These are phyloP conservation scores for Pseudomyrmex gracilis DNA, from an alignment of 1,140 invertebrate genomes.

Conservation along the genomic window DNA sequence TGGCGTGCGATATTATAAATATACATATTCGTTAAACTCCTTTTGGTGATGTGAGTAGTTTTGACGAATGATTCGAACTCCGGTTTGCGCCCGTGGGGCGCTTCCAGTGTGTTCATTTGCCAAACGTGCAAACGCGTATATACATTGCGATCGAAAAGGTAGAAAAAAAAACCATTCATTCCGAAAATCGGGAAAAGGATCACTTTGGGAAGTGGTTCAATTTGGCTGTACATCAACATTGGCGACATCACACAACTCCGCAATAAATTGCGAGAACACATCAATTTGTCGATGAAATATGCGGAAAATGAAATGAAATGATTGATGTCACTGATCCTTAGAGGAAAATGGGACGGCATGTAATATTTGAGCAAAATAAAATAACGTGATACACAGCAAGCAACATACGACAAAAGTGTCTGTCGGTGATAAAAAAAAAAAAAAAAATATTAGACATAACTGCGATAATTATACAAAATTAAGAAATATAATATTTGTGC, in stretches of 20 bases:
- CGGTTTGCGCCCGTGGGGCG: too few relatives aligned
- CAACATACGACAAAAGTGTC: too few relatives aligned
- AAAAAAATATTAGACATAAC: too few relatives aligned
- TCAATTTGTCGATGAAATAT: not conserved
- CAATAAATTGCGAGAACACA: not conserved
- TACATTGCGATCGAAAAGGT: too few relatives aligned
- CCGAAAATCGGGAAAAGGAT: not conserved
- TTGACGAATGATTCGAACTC: too few relatives aligned
- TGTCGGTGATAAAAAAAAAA: too few relatives aligned
- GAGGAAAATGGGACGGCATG: not conserved
- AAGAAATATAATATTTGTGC: not conserved
- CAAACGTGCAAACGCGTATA: too few relatives aligned
- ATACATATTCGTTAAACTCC: too few relatives aligned
- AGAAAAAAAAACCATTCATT: not conserved
- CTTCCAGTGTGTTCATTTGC: too few relatives aligned
- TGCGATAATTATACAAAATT: not conserved
- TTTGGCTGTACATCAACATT: not conserved
- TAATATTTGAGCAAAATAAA: not conserved
- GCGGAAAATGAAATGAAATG: not conserved
- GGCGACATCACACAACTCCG: not conserved
- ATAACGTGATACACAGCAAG: too few relatives aligned
- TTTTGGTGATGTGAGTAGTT: too few relatives aligned
- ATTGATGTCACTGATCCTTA: not conserved
- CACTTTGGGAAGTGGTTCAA: conserved; percentile 2
- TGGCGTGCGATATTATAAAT: too few relatives aligned